Base-by-base conservation (phyloP, 2,888 invertebrate genomes). In the Uloborus plumipes region DNA sequence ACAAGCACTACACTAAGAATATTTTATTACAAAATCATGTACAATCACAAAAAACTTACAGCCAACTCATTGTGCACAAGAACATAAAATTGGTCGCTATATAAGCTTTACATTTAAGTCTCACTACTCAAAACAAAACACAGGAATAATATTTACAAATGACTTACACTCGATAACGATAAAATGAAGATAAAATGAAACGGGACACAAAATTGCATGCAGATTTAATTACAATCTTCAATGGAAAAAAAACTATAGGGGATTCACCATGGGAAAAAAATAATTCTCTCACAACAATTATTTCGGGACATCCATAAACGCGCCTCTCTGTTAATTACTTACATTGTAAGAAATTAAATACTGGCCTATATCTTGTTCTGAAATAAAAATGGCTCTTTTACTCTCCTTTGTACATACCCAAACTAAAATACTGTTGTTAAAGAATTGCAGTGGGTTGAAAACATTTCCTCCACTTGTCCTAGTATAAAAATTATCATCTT, bases 1-100 rank as follows among this genome's bases (percentile, higher is more conserved):
- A 64, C 31, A 31, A 2, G n/a, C 7, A 4, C 26, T 61, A 72
- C 79, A 69, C 79, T 80, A 80, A 80, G 58, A 72, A 72, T 71
- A 71, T 50, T 80, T 74, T 81, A 81, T 81, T 81, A 81, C 80
- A 81, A 81, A 80, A 73, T 81, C 80, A 81, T 81, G 67, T 81
- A 74, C 80, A 81, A 62, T 80, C 73, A 61, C 73, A 80, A 71
- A 78, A 49, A 72, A 59, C 51, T 66, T 61, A 78, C 78, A 78
- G 70, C 58, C 62, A 66, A 80, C 62, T 80, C 51, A 74, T 74
- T 81, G 80, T 81, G 80, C 80, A 81, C 58, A 69, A 62, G 69
- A 74, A 62, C 70, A 58, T 16, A 77, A 62, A 49, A 76, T 31
- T 59, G 58, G 51, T 55, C 51, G 61, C 51, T 59, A 64, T 39